Evolutionary conservation across 2,113 vertebrate species (phyloP).

Genomic region (Prionailurus viverrinus): DNA sequence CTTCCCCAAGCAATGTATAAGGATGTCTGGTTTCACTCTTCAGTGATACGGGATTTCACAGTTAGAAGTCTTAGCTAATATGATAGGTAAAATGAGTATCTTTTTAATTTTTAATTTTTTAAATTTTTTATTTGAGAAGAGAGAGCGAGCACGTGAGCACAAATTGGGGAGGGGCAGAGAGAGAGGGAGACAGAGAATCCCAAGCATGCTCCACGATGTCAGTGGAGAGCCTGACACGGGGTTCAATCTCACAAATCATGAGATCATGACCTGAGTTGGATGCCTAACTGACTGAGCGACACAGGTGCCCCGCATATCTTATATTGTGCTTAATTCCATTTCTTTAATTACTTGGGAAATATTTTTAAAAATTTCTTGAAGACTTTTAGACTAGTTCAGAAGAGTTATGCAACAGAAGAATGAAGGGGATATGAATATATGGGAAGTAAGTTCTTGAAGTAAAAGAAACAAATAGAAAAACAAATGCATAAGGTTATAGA

Average conservation of each 20-base stretch:
- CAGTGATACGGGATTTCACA: neutral
- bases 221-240: too few relatives aligned
- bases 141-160: too few relatives aligned
- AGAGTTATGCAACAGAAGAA: neutral
- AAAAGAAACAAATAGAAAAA: neutral
- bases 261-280: too few relatives aligned
- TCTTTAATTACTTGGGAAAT: slow-evolving; percentile 35
- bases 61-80: neutral
- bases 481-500: neutral
- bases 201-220: too few relatives aligned
- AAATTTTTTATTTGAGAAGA: too few relatives aligned
- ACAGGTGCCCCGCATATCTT: neutral
- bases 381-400: neutral
- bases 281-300: too few relatives aligned
- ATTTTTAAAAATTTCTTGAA: neutral
- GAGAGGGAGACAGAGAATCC: too few relatives aligned
- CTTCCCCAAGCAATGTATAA: neutral
- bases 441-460: neutral
- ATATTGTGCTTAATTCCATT: neutral
- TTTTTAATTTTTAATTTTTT: too few relatives aligned
- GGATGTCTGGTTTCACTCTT: neutral
- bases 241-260: too few relatives aligned
- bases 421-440: neutral
- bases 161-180: too few relatives aligned
- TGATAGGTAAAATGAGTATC: neutral